Evolutionary conservation across 2,888 invertebrate species (phyloP).

Genomic region (Thumatha senex): DNA sequence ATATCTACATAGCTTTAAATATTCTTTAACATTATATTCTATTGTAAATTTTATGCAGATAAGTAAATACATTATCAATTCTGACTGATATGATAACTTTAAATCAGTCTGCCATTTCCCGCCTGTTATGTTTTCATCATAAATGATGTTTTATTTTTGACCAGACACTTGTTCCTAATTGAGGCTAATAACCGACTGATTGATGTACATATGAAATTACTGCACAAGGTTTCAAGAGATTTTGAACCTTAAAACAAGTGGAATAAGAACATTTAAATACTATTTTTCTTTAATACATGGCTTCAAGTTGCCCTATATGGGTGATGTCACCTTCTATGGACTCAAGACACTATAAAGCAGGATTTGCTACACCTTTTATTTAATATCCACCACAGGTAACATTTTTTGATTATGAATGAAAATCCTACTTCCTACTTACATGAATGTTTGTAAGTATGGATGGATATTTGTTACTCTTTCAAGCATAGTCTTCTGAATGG

Average conservation of each 20-base stretch:
- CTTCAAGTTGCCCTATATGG: constrained; percentile 20
- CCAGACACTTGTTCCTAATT: constrained; percentile 62
- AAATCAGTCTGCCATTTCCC: constrained; percentile 46
- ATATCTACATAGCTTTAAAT: too few species aligned
- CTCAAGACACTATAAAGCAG: constrained; percentile 26
- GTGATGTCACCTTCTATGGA: constrained; percentile 42
- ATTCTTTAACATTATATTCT: not conserved
- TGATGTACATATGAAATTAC: constrained; percentile 37
- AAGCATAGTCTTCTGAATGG: too few species aligned
- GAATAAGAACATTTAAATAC: constrained; percentile 3
- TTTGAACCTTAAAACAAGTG: constrained; percentile 42
- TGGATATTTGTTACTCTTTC: too few species aligned
- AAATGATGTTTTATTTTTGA: constrained; percentile 58
- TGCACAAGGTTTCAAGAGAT: constrained; percentile 23
- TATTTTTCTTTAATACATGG: constrained; percentile 12
- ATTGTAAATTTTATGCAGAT: not conserved
- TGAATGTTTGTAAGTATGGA: too few species aligned
- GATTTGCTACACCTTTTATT: too few species aligned
- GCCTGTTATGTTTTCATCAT: constrained; percentile 30
- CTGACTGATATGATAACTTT: constrained; percentile 43
- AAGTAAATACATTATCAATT: not conserved
- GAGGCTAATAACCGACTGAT: constrained; percentile 60
- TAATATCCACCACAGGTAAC: too few species aligned
- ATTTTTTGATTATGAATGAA: too few species aligned
- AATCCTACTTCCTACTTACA: too few species aligned